Percentiles rank a stretch among this genome's conserved stretches.
These are phyloP conservation scores for Simalia tracyae DNA, from an alignment of 2,797 vertebrate species.

Conservation along the genomic window DNA sequence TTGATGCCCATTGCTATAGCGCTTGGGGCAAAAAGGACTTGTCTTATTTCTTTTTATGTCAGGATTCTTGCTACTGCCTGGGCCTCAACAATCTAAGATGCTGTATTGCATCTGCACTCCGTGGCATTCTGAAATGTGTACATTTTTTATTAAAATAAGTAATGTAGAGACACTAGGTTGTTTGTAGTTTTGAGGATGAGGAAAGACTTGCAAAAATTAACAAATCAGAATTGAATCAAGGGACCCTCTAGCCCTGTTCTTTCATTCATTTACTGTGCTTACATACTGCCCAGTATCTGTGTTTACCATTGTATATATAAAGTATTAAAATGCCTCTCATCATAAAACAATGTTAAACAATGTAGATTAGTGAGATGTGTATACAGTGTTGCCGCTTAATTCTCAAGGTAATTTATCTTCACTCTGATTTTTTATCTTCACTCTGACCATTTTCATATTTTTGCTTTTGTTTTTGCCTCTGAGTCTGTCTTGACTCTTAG, in stretches of 20 bases:
- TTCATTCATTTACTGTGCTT: background rate
- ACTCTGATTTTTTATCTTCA: background rate
- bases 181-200: background rate
- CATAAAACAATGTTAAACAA: background rate
- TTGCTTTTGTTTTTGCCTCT: background rate
- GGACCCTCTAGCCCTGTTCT: background rate
- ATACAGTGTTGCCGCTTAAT: background rate
- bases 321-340: background rate
- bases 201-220: background rate
- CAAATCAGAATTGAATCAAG: background rate
- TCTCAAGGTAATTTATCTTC: background rate
- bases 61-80: background rate
- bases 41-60: background rate
- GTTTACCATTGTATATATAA: background rate
- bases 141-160: conserved; percentile 36
- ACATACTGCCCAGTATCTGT: background rate
- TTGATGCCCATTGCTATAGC: background rate
- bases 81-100: background rate
- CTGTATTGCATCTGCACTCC: background rate
- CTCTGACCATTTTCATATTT: background rate
- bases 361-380: background rate
- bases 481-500: background rate
- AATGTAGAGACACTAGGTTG: background rate
- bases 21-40: background rate
- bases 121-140: conserved; percentile 3